These are phyloP conservation scores for Pseudomyrmex dendroicus DNA, from an alignment of 1,140 invertebrate genomes.

Conservation along the genomic window DNA sequence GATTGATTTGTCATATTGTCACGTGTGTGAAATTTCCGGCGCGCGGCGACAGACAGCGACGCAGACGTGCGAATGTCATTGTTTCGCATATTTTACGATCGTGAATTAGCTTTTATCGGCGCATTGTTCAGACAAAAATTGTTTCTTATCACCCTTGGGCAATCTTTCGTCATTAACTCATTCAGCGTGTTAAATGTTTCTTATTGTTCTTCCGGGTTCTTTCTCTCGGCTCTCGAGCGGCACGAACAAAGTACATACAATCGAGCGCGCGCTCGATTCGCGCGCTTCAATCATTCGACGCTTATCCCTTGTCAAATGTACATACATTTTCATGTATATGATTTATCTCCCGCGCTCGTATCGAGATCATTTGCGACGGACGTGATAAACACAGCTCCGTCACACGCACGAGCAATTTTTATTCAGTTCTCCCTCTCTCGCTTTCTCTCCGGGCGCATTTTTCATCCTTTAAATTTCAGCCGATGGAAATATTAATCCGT, in stretches of 20 bases:
- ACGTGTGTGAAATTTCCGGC: conserved; percentile 31
- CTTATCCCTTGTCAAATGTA: background rate
- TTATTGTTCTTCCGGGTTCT: background rate
- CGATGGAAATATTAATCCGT: background rate
- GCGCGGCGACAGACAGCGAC: too few relatives aligned
- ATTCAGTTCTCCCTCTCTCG: background rate
- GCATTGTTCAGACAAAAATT: background rate
- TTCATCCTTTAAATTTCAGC: background rate
- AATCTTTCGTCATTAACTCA: background rate
- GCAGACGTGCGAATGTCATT: background rate
- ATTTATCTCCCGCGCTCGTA: conserved; percentile 3
- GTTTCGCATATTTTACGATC: conserved; percentile 36
- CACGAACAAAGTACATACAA: background rate
- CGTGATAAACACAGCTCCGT: background rate
- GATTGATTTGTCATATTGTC: conserved; percentile 5
- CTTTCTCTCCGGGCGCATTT: background rate
- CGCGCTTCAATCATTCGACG: background rate
- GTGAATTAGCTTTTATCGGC: conserved; percentile 36
- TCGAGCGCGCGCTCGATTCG: too few relatives aligned
- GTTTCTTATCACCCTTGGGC: background rate
- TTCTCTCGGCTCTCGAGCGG: background rate
- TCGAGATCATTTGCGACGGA: background rate
- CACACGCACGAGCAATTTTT: background rate
- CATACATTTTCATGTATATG: conserved; percentile 3
- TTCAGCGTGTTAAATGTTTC: background rate